Percentiles rank a stretch among this genome's conserved stretches.
phyloP scores from a whole-genome alignment of 2,797 vertebrate genomes.

The Phoebastria nigripes region DNA sequence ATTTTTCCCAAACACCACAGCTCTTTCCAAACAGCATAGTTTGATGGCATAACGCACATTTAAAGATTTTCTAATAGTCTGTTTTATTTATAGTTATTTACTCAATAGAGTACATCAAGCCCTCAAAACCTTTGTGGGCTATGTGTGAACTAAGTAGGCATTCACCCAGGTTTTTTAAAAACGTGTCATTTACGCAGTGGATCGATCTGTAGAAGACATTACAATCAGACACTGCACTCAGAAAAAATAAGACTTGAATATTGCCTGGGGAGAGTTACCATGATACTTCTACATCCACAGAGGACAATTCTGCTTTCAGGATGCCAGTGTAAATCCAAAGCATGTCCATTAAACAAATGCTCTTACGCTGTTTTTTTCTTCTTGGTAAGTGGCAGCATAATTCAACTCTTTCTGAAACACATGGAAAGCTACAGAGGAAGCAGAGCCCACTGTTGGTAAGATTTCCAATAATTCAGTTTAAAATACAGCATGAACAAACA shows the following conservation, averaged over 20 bases:
- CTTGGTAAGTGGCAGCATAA: neutral
- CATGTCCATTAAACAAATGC: neutral
- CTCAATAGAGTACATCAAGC: constrained; percentile 41
- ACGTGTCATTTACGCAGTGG: neutral
- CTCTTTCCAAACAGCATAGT: constrained; percentile 47
- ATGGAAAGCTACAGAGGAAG: neutral
- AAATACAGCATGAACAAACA: neutral
- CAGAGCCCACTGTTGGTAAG: neutral
- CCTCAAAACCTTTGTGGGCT: constrained; percentile 17
- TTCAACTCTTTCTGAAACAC: neutral
- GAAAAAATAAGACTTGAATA: neutral
- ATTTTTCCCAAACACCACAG: constrained; percentile 58
- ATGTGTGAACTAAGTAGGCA: constrained; percentile 38
- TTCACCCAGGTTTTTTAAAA: constrained; percentile 40
- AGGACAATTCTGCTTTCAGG: neutral
- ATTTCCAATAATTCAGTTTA: neutral
- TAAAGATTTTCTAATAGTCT: constrained; percentile 56
- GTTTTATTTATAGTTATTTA: constrained; percentile 70
- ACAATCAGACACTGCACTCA: neutral
- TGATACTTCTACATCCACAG: neutral
- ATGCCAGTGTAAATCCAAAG: neutral
- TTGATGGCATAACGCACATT: constrained; percentile 40
- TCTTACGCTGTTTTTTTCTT: neutral
- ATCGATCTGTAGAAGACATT: neutral
- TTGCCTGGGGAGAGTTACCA: neutral